phyloP scores from a whole-genome alignment of 1,140 invertebrate genomes.

The Lepidostoma basale region DNA sequence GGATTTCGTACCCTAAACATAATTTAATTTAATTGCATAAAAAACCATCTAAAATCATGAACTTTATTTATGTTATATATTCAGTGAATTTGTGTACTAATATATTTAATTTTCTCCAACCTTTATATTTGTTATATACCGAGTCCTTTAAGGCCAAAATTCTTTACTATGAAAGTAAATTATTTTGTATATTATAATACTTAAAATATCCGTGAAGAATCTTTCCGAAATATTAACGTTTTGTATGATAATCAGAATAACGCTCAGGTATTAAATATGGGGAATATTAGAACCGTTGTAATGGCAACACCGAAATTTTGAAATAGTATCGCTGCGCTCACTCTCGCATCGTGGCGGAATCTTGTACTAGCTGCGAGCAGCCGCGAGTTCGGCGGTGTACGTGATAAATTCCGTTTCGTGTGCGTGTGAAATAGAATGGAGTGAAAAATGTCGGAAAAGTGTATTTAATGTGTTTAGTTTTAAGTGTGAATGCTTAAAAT shows the following conservation, averaged over 20 bases:
- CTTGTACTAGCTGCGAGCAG: slow-evolving; percentile 16
- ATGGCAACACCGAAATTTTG: slow-evolving; percentile 47
- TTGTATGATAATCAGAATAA: no score
- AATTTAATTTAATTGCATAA: no score
- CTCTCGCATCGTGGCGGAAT: background rate
- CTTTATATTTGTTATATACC: background rate
- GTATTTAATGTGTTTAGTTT: slow-evolving; percentile 62
- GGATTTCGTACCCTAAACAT: no score
- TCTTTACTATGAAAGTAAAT: background rate
- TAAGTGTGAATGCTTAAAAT: slow-evolving; percentile 59
- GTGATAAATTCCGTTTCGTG: slow-evolving; percentile 43
- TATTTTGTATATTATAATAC: background rate
- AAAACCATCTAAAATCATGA: no score
- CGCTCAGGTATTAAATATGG: background rate
- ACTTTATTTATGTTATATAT: no score
- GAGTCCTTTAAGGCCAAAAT: background rate
- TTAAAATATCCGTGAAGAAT: background rate
- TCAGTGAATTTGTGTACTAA: no score
- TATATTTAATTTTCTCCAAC: no score
- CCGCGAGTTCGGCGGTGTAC: slow-evolving; percentile 36
- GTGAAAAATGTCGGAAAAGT: slow-evolving; percentile 59
- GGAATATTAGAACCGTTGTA: background rate
- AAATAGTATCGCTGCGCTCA: slow-evolving; percentile 42
- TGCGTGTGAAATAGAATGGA: slow-evolving; percentile 62
- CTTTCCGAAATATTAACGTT: background rate